Conservation (phyloP, 2,113 vertebrate species). For the Paramormyrops kingsleyae region DNA sequence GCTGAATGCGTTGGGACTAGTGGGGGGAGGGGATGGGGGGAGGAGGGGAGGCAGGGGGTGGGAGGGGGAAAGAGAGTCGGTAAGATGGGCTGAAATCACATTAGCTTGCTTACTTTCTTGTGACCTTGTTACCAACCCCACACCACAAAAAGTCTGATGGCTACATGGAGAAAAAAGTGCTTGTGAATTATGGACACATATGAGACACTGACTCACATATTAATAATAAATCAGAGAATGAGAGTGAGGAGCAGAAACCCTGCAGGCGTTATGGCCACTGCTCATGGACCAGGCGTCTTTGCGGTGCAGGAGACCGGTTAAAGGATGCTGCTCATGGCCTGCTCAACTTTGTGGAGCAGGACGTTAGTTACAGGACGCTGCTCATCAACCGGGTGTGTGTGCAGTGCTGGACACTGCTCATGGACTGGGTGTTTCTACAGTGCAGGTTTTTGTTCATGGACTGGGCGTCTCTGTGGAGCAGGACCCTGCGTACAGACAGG, state of each 20-base stretch:
- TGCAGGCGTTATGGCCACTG: slow-evolving; percentile 33
- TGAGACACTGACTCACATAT: slow-evolving; percentile 32
- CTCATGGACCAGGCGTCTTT: neutral
- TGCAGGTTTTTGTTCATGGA: no score
- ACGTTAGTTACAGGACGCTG: neutral
- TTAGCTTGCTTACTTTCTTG: neutral
- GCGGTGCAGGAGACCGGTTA: neutral
- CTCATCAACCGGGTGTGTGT: neutral
- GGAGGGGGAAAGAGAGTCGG: neutral
- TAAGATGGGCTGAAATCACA: neutral
- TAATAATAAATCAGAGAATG: slow-evolving; percentile 54
- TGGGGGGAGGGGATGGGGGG: neutral
- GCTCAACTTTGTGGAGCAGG: no score
- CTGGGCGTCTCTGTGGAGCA: no score
- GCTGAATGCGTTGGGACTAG: slow-evolving; percentile 42
- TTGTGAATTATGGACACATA: neutral
- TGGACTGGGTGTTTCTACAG: no score
- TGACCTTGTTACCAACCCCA: neutral
- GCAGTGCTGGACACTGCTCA: neutral
- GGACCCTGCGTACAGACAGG: no score
- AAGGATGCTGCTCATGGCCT: neutral
- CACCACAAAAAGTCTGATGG: slow-evolving; percentile 26
- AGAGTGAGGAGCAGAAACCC: slow-evolving; percentile 33
- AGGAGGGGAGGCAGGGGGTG: neutral
- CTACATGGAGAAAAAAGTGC: slow-evolving; percentile 21